These are phyloP conservation scores for Tribolium madens DNA, from an alignment of 1,140 invertebrate species.

Conservation along the genomic window DNA sequence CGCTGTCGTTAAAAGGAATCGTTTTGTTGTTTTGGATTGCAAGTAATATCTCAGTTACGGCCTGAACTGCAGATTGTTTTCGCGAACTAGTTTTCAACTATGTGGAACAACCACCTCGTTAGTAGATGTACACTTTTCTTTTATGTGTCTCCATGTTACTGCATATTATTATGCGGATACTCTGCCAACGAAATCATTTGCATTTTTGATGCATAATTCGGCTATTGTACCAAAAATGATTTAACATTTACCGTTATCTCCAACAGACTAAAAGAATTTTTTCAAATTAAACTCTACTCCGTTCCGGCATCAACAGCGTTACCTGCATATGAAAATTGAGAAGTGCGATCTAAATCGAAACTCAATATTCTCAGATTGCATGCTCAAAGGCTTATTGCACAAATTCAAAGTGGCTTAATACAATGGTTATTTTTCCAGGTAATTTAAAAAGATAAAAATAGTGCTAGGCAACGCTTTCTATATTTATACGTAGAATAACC, in stretches of 20 bases:
- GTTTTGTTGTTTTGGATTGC: slow-evolving; percentile 43
- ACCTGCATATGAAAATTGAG: background rate
- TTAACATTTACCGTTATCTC: slow-evolving; percentile 2
- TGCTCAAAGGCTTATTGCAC: background rate
- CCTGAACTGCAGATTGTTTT: slow-evolving; percentile 24
- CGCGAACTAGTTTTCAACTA: slow-evolving; percentile 15
- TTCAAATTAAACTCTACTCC: background rate
- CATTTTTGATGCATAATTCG: slow-evolving; percentile 29
- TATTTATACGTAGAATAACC: no score
- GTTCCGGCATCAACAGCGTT: background rate
- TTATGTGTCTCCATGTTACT: slow-evolving; percentile 17
- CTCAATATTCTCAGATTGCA: background rate
- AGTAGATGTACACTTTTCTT: slow-evolving; percentile 27
- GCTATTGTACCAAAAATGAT: background rate
- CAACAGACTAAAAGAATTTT: background rate
- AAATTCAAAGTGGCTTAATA: background rate
- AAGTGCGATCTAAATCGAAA: background rate
- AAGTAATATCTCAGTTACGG: slow-evolving; percentile 34
- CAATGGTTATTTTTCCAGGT: background rate
- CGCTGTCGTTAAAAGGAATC: slow-evolving; percentile 37
- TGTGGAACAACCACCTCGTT: slow-evolving; percentile 33
- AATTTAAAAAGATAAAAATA: background rate
- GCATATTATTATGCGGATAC: slow-evolving; percentile 28
- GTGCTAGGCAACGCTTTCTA: no score
- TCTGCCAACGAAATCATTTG: slow-evolving; percentile 27